A percentile compares a stretch with the other conserved stretches of the same genome.
Conservation (phyloP, 2,888 invertebrate genomes). For the Andricus curvator region DNA sequence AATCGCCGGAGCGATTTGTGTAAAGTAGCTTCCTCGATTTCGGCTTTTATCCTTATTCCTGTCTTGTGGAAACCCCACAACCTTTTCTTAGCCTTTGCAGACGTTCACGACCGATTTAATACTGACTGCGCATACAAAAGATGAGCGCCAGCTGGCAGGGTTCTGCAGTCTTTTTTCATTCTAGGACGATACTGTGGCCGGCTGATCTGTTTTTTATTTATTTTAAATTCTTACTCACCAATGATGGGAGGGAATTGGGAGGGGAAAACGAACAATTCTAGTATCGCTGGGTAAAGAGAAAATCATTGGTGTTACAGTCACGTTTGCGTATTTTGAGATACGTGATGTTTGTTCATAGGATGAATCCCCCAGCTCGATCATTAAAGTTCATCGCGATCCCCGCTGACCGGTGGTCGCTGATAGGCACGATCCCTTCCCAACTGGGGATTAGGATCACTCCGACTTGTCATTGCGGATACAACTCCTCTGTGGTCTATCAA, state of each 20-base stretch:
- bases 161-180: conserved; percentile 52
- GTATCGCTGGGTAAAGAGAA: conserved; percentile 55
- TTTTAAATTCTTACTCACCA: conserved; percentile 43
- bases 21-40: conserved; percentile 45
- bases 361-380: conserved; percentile 66
- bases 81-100: conserved; percentile 42
- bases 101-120: conserved; percentile 47
- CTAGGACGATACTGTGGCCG: conserved; percentile 54
- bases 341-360: conserved; percentile 71
- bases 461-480: conserved; percentile 9
- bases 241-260: conserved; percentile 34
- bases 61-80: neutral
- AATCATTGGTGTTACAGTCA: conserved; percentile 70
- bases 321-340: conserved; percentile 73
- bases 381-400: conserved; percentile 64
- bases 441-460: conserved; percentile 21
- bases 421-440: conserved; percentile 43
- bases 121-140: conserved; percentile 45
- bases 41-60: conserved; percentile 35
- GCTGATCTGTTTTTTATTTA: conserved; percentile 59
- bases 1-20: conserved; percentile 47
- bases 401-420: conserved; percentile 53
- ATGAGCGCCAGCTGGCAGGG: conserved; percentile 45
- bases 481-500: neutral
- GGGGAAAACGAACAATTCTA: conserved; percentile 48